Base-by-base conservation (phyloP, 2,797 vertebrate genomes). In the Cyprinella venusta region DNA sequence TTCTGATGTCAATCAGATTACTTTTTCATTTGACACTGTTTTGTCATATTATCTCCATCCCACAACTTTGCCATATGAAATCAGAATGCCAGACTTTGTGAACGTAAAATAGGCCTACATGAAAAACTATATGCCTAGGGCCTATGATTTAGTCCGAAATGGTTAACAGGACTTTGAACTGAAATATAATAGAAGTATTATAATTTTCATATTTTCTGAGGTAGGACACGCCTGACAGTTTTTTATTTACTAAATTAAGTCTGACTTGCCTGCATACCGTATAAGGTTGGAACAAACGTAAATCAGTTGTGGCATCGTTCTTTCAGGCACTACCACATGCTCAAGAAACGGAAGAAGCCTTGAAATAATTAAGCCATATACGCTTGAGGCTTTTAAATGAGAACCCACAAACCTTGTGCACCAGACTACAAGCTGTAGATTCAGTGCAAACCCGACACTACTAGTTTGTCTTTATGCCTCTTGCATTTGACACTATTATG, bases 1-100 rank as follows among this genome's bases (percentile, higher is more conserved):
- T 83, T 85, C 81, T 82, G 78, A 24, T 54, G 71, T 83, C 42
- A 78, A 13, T 87, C 83, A 85, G 50, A 79, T 86, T 86, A 88
- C 77, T 75, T n/a, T 56, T 50, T 80, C 77, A 78, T 81, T 83
- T 83, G 80, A 81, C 63, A 54, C 12, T 56, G 68, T 59, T 84
- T 75, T 36, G 48, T 64, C 42, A 81, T 64, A 77, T 79, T 76
- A 71, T 83, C 30, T 63, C 54, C 15, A 52, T 40, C 21, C 52
- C 36, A 80, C 30, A 68, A 67, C 40, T 74, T 78, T 81, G 21
- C 59, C 36, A 15, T 5, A 36, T 48, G 1, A 64, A 81, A n/a
- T n/a, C 52, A 77, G 40, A 64, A 26, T 45, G 4, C 10, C 6
- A 45, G 9, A 83, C 42, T 74, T 56, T 8, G 69, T 59, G 48